A percentile compares a stretch with the other conserved stretches of the same genome.
These are phyloP conservation scores for Cerceris rybyensis DNA, from an alignment of 2,888 invertebrate species.

Conservation along the genomic window DNA sequence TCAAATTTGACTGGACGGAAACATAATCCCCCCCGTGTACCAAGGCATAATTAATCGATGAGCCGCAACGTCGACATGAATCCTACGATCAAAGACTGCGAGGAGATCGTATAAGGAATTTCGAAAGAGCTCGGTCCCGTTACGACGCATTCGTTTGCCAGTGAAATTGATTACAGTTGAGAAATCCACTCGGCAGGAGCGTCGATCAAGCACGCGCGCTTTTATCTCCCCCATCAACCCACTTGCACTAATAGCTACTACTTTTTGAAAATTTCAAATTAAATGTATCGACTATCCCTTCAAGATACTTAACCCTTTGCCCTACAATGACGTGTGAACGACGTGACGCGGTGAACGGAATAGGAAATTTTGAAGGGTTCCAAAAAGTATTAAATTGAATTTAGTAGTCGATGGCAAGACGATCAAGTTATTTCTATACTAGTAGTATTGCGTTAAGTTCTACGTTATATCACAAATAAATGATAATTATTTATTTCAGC, in stretches of 20 bases:
- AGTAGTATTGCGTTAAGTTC: too few species aligned
- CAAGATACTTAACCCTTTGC: too few species aligned
- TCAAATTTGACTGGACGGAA: constrained; percentile 40
- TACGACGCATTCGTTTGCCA: constrained; percentile 41
- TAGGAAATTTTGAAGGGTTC: too few species aligned
- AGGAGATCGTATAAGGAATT: constrained; percentile 29
- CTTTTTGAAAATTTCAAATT: constrained; percentile 26
- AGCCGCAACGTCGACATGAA: constrained; percentile 27
- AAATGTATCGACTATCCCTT: background rate
- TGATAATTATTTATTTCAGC: too few species aligned
- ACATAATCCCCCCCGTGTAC: constrained; percentile 31
- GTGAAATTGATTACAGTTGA: constrained; percentile 59
- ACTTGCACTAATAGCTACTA: constrained; percentile 34
- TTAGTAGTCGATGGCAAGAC: too few species aligned
- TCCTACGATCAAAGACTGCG: constrained; percentile 21
- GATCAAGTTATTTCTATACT: too few species aligned
- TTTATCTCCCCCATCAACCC: constrained; percentile 54
- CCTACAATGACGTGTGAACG: too few species aligned
- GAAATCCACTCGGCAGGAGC: constrained; percentile 41
- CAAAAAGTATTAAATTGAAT: too few species aligned
- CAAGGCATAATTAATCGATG: constrained; percentile 45
- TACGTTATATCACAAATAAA: too few species aligned
- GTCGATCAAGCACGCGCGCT: constrained; percentile 51
- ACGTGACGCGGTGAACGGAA: too few species aligned
- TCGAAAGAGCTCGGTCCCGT: constrained; percentile 48